Base-by-base conservation (phyloP, 2,797 vertebrate genomes). In the Delichon dasypus region DNA sequence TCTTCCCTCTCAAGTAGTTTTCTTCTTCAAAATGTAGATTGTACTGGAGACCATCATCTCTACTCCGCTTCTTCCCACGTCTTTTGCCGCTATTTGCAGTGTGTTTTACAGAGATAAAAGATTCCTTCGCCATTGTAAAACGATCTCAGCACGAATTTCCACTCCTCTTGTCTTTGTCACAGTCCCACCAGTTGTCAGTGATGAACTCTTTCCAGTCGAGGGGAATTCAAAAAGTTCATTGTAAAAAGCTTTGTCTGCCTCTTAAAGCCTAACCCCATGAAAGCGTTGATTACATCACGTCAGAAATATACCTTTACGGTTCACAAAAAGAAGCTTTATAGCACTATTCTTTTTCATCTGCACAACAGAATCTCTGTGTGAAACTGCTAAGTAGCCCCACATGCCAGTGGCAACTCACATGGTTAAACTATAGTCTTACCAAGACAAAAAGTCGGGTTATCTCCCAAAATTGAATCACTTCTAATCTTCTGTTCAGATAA, bases 401-500 rank as follows among this genome's bases (percentile, higher is more conserved):
- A 76, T 86, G 80, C 89, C 83, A 74, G 3, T 84, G 85, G 93
- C 95, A 88, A 67, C 74, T 96, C 88, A 78, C 79, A 50, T 40
- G 75, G 75, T 36, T 70, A 44, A 93, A 53, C 82, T 92, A 44
- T 75, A 75, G 74, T 75, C n/a, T 91, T 83, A 86, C 45, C 60
- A 74, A 92, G 77, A 95, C 86, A 96, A 92, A 97, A 91, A 91
- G 50, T 84, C 55, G 16, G 55, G 80, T 90, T 96, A 93, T 96
- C 95, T 94, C 89, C 88, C 71, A 45, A 93, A 95, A 96, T 82
- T 88, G 89, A 96, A 96, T 96, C 85, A 93, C 77, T 94, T 91
- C 89, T 97, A 94, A 96, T 97, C 95, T 96, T 88, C 80, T 40
- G 30, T 86, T 94, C 83, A 85, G 94, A 96, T 96, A 94, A 80